phyloP scores from a whole-genome alignment of 35 echinoderm and acorn worm species.

The Heliocidaris erythrogramma region DNA sequence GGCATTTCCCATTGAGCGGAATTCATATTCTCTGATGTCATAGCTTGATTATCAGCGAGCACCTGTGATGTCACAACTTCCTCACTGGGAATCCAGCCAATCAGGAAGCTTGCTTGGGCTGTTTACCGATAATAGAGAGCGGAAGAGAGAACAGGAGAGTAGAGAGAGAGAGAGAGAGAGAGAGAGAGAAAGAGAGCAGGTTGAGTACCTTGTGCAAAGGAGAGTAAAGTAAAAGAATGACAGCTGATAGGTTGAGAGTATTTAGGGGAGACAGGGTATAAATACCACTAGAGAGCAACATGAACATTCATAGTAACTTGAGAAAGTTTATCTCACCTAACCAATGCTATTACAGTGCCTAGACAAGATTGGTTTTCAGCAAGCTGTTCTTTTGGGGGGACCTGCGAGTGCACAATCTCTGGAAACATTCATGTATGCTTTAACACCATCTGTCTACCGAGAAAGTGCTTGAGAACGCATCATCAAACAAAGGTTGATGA shows the following conservation, averaged over 20 bases:
- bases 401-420: background rate
- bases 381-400: background rate
- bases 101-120: conserved; percentile 15
- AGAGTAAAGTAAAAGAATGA: background rate
- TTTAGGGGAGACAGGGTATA: background rate
- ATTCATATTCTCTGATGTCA: conserved; percentile 1
- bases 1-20: conserved; percentile 27
- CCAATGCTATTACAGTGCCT: background rate
- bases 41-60: background rate
- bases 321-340: background rate
- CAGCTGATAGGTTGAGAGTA: background rate
- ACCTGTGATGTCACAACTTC: conserved; percentile 42
- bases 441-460: background rate
- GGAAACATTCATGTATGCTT: background rate
- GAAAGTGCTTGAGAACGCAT: background rate
- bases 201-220: conserved; percentile 1
- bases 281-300: background rate
- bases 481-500: background rate
- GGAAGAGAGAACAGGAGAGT: background rate
- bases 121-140: background rate
- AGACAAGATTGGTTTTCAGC: background rate
- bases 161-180: background rate
- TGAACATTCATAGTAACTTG: background rate
- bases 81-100: background rate
- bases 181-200: background rate